Evolutionary conservation across 2,797 vertebrate genomes (phyloP).

Genomic region (Sphenopsis melanotis): DNA sequence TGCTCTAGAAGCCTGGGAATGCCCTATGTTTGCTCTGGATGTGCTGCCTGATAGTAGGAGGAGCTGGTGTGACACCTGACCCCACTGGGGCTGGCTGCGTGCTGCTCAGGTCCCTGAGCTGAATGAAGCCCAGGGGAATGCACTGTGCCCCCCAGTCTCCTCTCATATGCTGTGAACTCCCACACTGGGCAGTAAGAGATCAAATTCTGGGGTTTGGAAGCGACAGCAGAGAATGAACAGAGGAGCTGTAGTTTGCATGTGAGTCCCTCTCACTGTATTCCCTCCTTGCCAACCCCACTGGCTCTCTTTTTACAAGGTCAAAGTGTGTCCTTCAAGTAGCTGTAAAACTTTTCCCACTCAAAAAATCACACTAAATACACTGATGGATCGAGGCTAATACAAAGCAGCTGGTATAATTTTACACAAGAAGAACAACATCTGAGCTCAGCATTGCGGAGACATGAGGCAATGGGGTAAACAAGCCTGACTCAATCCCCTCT

Average conservation of each 20-base stretch:
- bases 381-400: neutral
- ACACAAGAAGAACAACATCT: neutral
- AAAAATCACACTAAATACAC: neutral
- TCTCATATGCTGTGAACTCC: neutral
- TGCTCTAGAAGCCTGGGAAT: neutral
- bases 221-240: neutral
- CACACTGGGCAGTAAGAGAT: neutral
- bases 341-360: neutral
- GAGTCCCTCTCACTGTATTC: neutral
- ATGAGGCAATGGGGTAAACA: neutral
- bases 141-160: neutral
- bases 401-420: neutral
- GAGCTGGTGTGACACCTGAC: neutral
- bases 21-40: neutral
- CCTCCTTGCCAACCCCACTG: neutral
- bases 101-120: neutral
- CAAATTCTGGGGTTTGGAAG: neutral
- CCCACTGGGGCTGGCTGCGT: neutral
- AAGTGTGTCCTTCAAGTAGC: neutral
- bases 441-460: neutral
- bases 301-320: neutral
- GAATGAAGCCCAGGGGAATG: neutral
- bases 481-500: neutral
- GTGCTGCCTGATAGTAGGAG: accelerated
- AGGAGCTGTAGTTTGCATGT: neutral